Base-by-base conservation (phyloP, 2,888 invertebrate genomes). In the Ophonus ardosiacus region DNA sequence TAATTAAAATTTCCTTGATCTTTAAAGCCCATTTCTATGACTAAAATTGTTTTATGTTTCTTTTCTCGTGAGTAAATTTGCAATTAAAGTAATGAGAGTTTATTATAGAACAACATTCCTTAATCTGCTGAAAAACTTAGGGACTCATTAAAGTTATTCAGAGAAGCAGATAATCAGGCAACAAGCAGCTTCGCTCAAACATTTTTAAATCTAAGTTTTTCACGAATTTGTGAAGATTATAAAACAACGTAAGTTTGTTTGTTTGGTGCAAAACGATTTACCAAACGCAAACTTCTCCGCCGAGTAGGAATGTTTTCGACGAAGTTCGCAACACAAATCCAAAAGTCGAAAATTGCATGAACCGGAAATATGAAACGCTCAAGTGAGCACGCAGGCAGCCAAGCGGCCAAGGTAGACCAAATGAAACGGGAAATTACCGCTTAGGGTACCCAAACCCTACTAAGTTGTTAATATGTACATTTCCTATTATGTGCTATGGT, bases 301-400 rank as follows among this genome's bases (percentile, higher is more conserved):
- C 7, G 31, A 61, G 40, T 80, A 15, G 63, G 38, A 80, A 80
- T 80, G 61, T 81, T 68, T 81, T 81, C 40, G 17, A 24, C 43
- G 68, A 81, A 81, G 68, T 71, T 81, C 57, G 24, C 17, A 71
- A 81, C 68, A 84, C 84, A 84, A 84, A 84, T 84, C 57, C 84
- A 78, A 65, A 84, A 84, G 84, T 84, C 84, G 84, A 78, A 84
- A 84, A 84, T 78, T 40, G 84, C 84, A 78, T 78, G 84, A 84
- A 78, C 84, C 84, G 84, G 84, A 84, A 84, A 78, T 84, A 84
- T 84, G 61, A 78, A 84, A 78, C 84, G 84, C 76, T 84, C 59
- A 63, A 84, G 63, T 65, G 78, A 61, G 74, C 84, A 38, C 83
- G 40, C 43, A 13, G 31, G 31, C 31, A 31, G 31, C 43, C 10